Conservation (phyloP, 2,888 invertebrate genomes). For the Cantharis lateralis region DNA sequence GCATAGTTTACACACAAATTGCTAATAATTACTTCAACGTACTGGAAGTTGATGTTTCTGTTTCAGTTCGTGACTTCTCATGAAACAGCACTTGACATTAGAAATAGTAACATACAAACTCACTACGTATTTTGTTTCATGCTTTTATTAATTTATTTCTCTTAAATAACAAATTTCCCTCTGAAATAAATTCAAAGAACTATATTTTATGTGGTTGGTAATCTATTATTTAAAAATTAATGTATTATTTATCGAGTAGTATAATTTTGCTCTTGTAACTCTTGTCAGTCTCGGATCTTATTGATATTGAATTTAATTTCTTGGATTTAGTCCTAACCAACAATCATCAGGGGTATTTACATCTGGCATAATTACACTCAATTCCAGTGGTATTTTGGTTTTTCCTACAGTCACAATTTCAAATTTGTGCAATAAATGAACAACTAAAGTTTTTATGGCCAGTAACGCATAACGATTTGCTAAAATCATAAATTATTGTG, state of each 20-base stretch:
- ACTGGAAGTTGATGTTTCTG: slow-evolving; percentile 38
- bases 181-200: too few relatives aligned
- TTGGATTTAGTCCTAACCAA: slow-evolving; percentile 40
- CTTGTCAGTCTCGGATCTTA: neutral
- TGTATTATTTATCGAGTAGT: too few relatives aligned
- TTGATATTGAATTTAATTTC: neutral
- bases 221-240: too few relatives aligned
- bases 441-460: slow-evolving; percentile 36
- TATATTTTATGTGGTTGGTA: too few relatives aligned
- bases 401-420: slow-evolving; percentile 40
- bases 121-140: neutral
- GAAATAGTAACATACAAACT: neutral
- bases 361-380: slow-evolving; percentile 32
- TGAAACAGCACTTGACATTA: neutral
- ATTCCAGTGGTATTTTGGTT: slow-evolving; percentile 40
- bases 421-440: slow-evolving; percentile 39
- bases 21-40: slow-evolving; percentile 48
- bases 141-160: neutral
- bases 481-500: slow-evolving; percentile 8
- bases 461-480: slow-evolving; percentile 35
- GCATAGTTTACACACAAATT: slow-evolving; percentile 47
- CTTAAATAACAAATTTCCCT: too few relatives aligned
- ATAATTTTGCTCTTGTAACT: too few relatives aligned
- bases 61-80: slow-evolving; percentile 19
- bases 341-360: slow-evolving; percentile 40